A percentile compares a stretch with the other conserved stretches of the same genome.
phyloP scores from a whole-genome alignment of 2,113 vertebrate species.

The Narcine bancroftii region DNA sequence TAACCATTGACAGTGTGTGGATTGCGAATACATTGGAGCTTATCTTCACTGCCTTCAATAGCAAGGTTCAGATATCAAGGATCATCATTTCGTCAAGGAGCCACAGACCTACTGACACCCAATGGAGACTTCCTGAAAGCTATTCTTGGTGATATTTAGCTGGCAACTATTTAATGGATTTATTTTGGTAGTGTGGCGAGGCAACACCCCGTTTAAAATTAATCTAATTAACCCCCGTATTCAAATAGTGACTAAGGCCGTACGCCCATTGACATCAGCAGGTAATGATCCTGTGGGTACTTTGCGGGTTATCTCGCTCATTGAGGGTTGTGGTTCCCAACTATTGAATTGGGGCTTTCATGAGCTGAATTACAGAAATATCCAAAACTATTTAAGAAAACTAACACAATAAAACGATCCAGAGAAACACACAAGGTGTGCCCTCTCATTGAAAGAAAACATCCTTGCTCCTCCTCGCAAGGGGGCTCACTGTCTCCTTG shows the following conservation, averaged over 20 bases:
- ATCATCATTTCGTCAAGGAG: background rate
- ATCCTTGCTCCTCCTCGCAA: background rate
- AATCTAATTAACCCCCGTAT: background rate
- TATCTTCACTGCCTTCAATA: background rate
- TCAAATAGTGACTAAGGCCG: background rate
- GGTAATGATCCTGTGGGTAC: too few relatives aligned
- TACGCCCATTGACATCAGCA: background rate
- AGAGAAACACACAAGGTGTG: background rate
- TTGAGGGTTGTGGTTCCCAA: background rate
- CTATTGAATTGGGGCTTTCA: background rate
- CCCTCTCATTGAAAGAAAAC: background rate
- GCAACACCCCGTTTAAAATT: background rate
- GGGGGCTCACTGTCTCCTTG: background rate
- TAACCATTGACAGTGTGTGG: background rate
- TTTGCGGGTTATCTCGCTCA: background rate
- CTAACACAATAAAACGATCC: background rate
- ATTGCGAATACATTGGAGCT: constrained; percentile 17
- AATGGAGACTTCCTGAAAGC: background rate
- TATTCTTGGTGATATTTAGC: background rate
- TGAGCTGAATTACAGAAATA: constrained; percentile 13
- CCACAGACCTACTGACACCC: background rate
- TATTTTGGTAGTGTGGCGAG: background rate
- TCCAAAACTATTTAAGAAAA: background rate
- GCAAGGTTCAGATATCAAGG: background rate
- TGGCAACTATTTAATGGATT: background rate